A percentile compares a stretch with the other conserved stretches of the same genome.
Evolutionary conservation across 2,797 vertebrate species (phyloP).

Genomic region (Thunnus albacares): DNA sequence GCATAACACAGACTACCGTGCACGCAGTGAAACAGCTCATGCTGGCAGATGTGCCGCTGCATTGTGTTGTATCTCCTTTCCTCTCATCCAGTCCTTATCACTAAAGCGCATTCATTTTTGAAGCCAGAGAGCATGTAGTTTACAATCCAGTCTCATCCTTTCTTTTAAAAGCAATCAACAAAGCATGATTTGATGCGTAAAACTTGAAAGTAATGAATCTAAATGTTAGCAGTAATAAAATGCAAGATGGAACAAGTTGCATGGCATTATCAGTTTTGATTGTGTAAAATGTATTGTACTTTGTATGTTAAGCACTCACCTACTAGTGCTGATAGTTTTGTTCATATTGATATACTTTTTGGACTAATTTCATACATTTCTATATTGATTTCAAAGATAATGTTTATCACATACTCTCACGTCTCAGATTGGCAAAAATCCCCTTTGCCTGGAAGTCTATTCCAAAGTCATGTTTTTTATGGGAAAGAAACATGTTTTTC

Average conservation of each 20-base stretch:
- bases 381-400: neutral
- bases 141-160: conserved; percentile 57
- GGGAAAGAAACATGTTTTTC: neutral
- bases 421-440: neutral
- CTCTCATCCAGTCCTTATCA: conserved; percentile 83
- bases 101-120: conserved; percentile 82
- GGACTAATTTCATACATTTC: neutral
- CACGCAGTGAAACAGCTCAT: conserved; percentile 75
- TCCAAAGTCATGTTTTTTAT: conserved; percentile 17
- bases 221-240: conserved; percentile 67
- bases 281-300: conserved; percentile 43
- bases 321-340: conserved; percentile 10
- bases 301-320: conserved; percentile 37
- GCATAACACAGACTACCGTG: conserved; percentile 77
- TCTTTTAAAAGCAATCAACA: conserved; percentile 62
- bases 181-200: conserved; percentile 56
- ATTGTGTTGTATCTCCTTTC: conserved; percentile 79
- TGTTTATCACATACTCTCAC: neutral
- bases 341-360: conserved; percentile 7
- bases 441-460: neutral
- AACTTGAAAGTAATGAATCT: conserved; percentile 57
- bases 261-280: conserved; percentile 69
- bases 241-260: conserved; percentile 45
- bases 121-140: conserved; percentile 78
- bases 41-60: conserved; percentile 77